These are phyloP conservation scores for Melanostoma scalare DNA, from an alignment of 2,888 invertebrate genomes.

Conservation along the genomic window DNA sequence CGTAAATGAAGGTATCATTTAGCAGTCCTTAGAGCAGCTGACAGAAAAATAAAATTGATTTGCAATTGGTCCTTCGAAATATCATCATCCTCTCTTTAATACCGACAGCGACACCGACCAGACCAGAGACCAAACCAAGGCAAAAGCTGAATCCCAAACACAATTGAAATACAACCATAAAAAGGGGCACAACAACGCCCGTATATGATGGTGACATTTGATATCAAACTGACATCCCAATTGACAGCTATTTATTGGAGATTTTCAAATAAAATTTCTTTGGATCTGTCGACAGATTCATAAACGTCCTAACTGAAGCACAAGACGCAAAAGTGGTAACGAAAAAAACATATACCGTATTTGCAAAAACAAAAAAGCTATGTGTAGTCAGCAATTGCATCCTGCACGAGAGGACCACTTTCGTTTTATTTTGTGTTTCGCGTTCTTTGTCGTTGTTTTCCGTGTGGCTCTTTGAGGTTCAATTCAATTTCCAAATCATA, in stretches of 20 bases:
- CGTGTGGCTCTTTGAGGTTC: constrained; percentile 1
- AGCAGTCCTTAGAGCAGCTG: constrained; percentile 37
- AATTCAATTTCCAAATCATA: constrained; percentile 6
- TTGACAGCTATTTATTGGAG: constrained; percentile 71
- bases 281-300: constrained; percentile 46
- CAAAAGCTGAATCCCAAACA: constrained; percentile 45
- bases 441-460: constrained; percentile 17
- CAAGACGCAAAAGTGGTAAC: constrained; percentile 5
- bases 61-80: constrained; percentile 24
- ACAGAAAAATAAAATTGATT: constrained; percentile 7
- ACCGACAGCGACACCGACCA: background rate
- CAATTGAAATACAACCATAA: constrained; percentile 42
- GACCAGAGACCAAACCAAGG: background rate
- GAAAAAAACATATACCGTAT: background rate
- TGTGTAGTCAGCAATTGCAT: constrained; percentile 43
- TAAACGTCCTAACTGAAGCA: constrained; percentile 41
- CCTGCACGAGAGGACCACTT: constrained; percentile 22
- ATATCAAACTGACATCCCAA: constrained; percentile 66
- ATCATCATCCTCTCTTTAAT: background rate
- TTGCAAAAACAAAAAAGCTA: constrained; percentile 7
- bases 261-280: constrained; percentile 58
- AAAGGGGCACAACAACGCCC: constrained; percentile 46
- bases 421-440: constrained; percentile 11
- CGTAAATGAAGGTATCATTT: background rate
- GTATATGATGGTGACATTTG: constrained; percentile 71